A percentile compares a stretch with the other conserved stretches of the same genome.
phyloP scores from a whole-genome alignment of 2,888 invertebrate genomes.

The Drosophila histrio region DNA sequence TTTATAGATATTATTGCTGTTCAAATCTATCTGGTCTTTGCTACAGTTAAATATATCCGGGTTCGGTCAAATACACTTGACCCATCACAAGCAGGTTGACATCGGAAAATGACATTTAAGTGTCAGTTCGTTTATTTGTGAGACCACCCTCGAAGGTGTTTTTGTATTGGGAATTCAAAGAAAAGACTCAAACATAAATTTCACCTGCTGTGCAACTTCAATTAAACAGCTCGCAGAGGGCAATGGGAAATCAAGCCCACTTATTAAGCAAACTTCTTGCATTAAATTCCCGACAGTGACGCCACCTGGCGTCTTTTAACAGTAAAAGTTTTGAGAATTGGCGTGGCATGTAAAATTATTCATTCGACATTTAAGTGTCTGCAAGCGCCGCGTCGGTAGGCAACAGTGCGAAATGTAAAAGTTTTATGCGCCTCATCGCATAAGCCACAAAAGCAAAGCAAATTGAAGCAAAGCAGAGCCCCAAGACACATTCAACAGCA shows the following conservation, averaged over 20 bases:
- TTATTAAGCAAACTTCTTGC: slow-evolving; percentile 51
- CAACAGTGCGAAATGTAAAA: slow-evolving; percentile 66
- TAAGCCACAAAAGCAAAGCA: slow-evolving; percentile 52
- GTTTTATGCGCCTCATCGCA: slow-evolving; percentile 61
- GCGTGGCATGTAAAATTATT: slow-evolving; percentile 72
- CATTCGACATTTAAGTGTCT: slow-evolving; percentile 76
- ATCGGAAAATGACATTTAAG: background rate
- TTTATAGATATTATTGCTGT: background rate
- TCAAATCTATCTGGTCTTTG: background rate
- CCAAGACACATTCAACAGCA: slow-evolving; percentile 28
- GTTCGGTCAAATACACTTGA: background rate
- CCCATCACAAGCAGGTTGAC: background rate
- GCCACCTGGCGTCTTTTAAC: slow-evolving; percentile 24
- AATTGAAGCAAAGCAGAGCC: slow-evolving; percentile 26
- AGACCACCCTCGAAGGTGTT: background rate
- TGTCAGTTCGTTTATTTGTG: background rate
- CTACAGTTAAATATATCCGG: background rate
- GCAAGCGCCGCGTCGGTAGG: slow-evolving; percentile 29
- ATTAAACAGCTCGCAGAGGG: slow-evolving; percentile 44
- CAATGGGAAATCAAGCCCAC: slow-evolving; percentile 43
- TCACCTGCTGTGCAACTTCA: slow-evolving; percentile 27
- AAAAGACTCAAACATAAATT: slow-evolving; percentile 6
- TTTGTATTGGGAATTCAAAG: background rate
- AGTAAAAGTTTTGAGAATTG: slow-evolving; percentile 58
- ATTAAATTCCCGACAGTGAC: slow-evolving; percentile 36